Conservation (phyloP, 2,888 invertebrate genomes). For the Acronicta leporina region DNA sequence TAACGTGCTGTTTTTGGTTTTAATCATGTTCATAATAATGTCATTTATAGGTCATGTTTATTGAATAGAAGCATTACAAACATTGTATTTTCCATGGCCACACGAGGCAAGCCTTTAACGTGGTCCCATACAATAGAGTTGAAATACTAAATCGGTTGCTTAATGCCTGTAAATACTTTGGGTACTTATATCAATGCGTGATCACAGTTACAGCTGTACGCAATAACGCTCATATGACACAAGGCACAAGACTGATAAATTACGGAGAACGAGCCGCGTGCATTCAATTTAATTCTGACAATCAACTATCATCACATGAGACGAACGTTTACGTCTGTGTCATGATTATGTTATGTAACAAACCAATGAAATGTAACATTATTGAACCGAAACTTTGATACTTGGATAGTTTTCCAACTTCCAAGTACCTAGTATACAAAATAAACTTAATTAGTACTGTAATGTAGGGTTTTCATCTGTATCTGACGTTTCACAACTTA, state of each 20-base stretch:
- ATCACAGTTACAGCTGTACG: constrained; percentile 44
- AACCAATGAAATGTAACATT: constrained; percentile 33
- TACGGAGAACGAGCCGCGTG: constrained; percentile 71
- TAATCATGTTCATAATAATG: constrained; percentile 24
- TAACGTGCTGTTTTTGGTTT: constrained; percentile 42
- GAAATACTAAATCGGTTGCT: no score
- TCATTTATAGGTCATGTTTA: constrained; percentile 3
- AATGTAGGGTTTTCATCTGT: background rate
- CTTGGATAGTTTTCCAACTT: constrained; percentile 7
- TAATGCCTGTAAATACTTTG: constrained; percentile 23
- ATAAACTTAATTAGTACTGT: background rate
- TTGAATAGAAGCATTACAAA: constrained; percentile 8
- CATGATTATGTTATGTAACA: constrained; percentile 43
- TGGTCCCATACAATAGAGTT: no score
- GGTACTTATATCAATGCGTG: constrained; percentile 14
- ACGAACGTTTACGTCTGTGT: constrained; percentile 39
- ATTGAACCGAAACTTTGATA: constrained; percentile 19
- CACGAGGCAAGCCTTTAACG: no score
- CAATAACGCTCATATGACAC: constrained; percentile 46
- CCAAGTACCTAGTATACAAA: constrained; percentile 6
- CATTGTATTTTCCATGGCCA: no score
- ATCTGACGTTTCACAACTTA: background rate
- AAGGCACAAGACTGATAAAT: constrained; percentile 61
- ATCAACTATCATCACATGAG: constrained; percentile 64
- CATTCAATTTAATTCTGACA: constrained; percentile 77